Conservation (phyloP, 2,797 vertebrate genomes). For the Microcaecilia unicolor region DNA sequence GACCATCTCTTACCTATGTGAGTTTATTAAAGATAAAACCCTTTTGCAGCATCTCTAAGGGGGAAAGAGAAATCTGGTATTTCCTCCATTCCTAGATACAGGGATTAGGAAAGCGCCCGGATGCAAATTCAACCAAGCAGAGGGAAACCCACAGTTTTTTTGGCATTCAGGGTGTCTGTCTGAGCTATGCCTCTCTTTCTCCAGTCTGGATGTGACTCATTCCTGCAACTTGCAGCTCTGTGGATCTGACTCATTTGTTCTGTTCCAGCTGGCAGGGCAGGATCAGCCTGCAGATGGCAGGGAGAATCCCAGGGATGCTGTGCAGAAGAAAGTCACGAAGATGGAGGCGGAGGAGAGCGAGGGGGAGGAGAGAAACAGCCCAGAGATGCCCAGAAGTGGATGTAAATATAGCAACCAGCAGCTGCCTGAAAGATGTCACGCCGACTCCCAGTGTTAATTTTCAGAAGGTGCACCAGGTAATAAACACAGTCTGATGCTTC, state of each 20-base stretch:
- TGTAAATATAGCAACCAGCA: no score
- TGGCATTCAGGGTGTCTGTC: not conserved
- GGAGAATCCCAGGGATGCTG: conserved; percentile 10
- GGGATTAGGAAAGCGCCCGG: not conserved
- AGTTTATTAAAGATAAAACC: no score
- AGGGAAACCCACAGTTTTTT: conserved; percentile 12
- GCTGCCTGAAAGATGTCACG: no score
- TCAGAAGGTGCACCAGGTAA: no score
- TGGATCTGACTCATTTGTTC: conserved; percentile 28
- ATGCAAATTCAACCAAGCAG: not conserved
- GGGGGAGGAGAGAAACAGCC: not conserved
- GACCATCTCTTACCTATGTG: no score
- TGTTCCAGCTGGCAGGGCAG: conserved; percentile 22
- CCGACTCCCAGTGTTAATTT: no score
- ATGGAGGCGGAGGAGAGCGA: not conserved
- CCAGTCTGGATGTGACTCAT: conserved; percentile 29
- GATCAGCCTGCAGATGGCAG: conserved; percentile 17
- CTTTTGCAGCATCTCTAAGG: no score
- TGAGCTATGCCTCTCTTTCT: conserved; percentile 11
- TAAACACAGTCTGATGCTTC: no score
- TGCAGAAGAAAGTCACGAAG: not conserved
- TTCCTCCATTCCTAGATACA: no score
- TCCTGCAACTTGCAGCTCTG: conserved; percentile 22
- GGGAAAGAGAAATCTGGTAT: no score
- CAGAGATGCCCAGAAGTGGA: no score